Percentiles rank a stretch among this genome's conserved stretches.
phyloP scores from a whole-genome alignment of 92 coral and sea anemone species.

The Epizoanthus ramosus region DNA sequence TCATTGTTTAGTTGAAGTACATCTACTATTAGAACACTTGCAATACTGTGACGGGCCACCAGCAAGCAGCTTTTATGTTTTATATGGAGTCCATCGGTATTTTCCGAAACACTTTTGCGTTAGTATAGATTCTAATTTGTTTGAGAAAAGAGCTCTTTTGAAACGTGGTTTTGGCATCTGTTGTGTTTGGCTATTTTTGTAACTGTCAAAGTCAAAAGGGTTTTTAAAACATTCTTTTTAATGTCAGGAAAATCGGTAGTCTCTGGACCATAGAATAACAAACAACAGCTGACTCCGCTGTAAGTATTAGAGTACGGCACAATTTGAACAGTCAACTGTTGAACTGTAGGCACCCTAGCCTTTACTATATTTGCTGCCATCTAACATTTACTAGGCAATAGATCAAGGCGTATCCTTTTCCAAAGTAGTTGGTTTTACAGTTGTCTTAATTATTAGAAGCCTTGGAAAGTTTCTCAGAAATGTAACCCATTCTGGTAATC shows the following conservation, averaged over 20 bases:
- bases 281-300: conserved; percentile 6
- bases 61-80: neutral
- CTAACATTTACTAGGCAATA: too few species aligned
- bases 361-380: neutral
- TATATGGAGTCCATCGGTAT: neutral
- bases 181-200: conserved; percentile 8
- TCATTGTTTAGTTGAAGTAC: conserved; percentile 3
- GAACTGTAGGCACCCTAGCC: too few species aligned
- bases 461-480: too few species aligned
- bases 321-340: too few species aligned
- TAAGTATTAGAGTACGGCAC: neutral
- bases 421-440: too few species aligned
- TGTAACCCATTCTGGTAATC: too few species aligned
- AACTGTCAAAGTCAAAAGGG: neutral
- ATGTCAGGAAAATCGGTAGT: neutral
- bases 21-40: neutral
- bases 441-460: too few species aligned
- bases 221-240: neutral
- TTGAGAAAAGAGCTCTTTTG: neutral
- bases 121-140: neutral
- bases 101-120: neutral
- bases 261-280: conserved; percentile 27
- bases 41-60: neutral
- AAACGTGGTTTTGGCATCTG: neutral
- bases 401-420: too few species aligned